A percentile compares a stretch with the other conserved stretches of the same genome.
Evolutionary conservation across 2,113 vertebrate species (phyloP).

Genomic region (Stegastes partitus): DNA sequence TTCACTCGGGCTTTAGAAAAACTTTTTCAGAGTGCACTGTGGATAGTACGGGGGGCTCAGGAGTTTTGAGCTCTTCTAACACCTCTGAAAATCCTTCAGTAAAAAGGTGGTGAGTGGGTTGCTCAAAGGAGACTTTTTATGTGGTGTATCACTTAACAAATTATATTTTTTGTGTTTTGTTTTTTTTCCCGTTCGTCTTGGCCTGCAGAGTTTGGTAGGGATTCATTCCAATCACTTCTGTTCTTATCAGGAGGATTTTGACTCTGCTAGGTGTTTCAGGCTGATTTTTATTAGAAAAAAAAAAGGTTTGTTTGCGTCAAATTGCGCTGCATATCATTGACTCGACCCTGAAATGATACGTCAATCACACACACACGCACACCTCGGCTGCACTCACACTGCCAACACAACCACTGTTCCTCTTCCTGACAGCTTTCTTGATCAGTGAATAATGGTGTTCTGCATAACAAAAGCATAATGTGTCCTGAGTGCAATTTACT

Average conservation of each 20-base stretch:
- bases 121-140: background rate
- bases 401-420: slow-evolving; percentile 33
- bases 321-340: slow-evolving; percentile 49
- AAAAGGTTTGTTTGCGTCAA: slow-evolving; percentile 48
- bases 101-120: background rate
- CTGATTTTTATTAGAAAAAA: slow-evolving; percentile 11
- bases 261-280: background rate
- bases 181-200: background rate
- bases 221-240: background rate
- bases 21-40: background rate
- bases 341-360: slow-evolving; percentile 34
- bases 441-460: slow-evolving; percentile 32
- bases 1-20: background rate
- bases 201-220: background rate
- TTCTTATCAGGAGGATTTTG: slow-evolving; percentile 26
- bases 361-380: slow-evolving; percentile 40
- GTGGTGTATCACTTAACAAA: background rate
- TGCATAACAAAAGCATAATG: slow-evolving; percentile 42
- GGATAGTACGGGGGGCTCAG: background rate
- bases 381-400: slow-evolving; percentile 17
- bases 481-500: slow-evolving; percentile 20
- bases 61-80: slow-evolving; percentile 14
- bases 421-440: slow-evolving; percentile 46
- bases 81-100: background rate
- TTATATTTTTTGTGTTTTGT: background rate